Percentiles rank a stretch among this genome's conserved stretches.
Conservation (phyloP, 2,797 vertebrate species). For the Lindbergichthys nudifrons region DNA sequence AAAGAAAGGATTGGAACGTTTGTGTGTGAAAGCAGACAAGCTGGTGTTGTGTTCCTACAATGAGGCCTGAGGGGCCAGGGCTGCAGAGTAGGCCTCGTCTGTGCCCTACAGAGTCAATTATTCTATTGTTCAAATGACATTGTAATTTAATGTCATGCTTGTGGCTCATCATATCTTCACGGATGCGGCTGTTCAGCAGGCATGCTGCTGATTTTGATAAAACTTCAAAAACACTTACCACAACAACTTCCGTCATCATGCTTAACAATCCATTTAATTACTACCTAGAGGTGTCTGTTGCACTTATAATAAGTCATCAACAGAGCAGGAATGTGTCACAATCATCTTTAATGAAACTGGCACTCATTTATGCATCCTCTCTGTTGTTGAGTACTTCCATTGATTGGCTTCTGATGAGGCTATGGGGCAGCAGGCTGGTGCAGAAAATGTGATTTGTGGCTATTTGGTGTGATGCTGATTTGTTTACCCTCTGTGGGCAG, state of each 20-base stretch:
- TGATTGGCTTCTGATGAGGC: slow-evolving; percentile 74
- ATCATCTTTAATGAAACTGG: slow-evolving; percentile 68
- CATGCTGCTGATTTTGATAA: slow-evolving; percentile 37
- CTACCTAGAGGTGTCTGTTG: slow-evolving; percentile 57
- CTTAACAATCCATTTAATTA: slow-evolving; percentile 70
- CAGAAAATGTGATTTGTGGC: slow-evolving; percentile 68
- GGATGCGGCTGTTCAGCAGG: slow-evolving; percentile 31
- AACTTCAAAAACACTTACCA: slow-evolving; percentile 48
- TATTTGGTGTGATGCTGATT: slow-evolving; percentile 63
- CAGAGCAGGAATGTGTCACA: slow-evolving; percentile 65
- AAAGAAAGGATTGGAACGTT: slow-evolving; percentile 40
- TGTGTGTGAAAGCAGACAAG: slow-evolving; percentile 57
- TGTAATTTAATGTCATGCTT: slow-evolving; percentile 34
- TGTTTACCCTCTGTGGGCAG: slow-evolving; percentile 64
- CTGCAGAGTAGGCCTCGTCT: slow-evolving; percentile 9
- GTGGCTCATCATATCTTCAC: slow-evolving; percentile 24
- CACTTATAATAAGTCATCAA: slow-evolving; percentile 67
- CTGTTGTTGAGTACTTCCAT: slow-evolving; percentile 60
- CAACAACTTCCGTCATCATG: slow-evolving; percentile 55
- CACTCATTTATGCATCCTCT: slow-evolving; percentile 59
- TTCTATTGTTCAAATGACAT: slow-evolving; percentile 39
- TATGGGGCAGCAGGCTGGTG: slow-evolving; percentile 59
- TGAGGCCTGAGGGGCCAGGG: slow-evolving; percentile 13
- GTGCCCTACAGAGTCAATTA: slow-evolving; percentile 1
- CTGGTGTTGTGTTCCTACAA: slow-evolving; percentile 36